A percentile compares a stretch with the other conserved stretches of the same genome.
phyloP scores from a whole-genome alignment of 2,797 vertebrate species.

The Pipistrellus kuhlii region DNA sequence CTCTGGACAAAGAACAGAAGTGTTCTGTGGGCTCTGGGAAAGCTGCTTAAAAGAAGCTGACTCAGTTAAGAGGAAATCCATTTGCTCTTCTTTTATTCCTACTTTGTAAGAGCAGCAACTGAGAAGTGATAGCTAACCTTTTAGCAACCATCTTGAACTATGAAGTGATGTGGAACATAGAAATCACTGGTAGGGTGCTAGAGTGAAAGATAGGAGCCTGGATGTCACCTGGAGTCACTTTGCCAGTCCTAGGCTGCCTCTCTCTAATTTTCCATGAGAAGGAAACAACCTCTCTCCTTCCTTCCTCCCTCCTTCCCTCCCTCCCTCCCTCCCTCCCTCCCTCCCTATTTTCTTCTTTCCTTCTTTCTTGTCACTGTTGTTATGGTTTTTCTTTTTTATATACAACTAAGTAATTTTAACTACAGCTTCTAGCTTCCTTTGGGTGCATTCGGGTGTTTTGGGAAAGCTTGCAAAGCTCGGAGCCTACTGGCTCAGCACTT shows the following conservation, averaged over 20 bases:
- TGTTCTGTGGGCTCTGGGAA: not conserved
- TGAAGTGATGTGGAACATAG: not conserved
- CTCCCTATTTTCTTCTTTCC: fast-evolving
- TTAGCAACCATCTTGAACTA: not conserved
- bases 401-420: not conserved
- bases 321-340: fast-evolving
- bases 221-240: not conserved
- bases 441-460: not conserved
- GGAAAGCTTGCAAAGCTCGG: not conserved
- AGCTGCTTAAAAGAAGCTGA: not conserved
- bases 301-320: not conserved
- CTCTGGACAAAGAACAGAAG: not conserved
- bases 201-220: not conserved
- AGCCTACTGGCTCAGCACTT: not conserved
- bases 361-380: not conserved
- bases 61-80: not conserved
- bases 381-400: constrained; percentile 14
- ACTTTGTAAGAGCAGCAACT: not conserved
- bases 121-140: not conserved
- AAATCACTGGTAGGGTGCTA: not conserved
- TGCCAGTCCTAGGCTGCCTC: not conserved
- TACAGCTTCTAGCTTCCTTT: not conserved
- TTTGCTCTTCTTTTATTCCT: not conserved
- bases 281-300: not conserved
- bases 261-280: not conserved